Percentiles rank a stretch among this genome's conserved stretches.
Conservation (phyloP, 1,140 invertebrate genomes). For the Acromyrmex charruanus region DNA sequence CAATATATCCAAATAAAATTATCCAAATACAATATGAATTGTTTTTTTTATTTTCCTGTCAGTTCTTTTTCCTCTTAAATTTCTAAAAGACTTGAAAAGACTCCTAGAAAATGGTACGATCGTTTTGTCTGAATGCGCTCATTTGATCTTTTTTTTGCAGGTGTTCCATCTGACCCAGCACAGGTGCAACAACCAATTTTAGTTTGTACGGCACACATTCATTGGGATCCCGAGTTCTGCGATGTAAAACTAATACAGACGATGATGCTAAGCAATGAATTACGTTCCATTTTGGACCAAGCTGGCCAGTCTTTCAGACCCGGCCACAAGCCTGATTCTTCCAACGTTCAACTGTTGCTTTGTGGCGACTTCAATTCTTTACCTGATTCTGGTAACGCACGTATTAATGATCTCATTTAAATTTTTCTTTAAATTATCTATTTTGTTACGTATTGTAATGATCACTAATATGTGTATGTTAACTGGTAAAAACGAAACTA, state of each 20-base stretch:
- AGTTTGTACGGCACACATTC: constrained; percentile 99
- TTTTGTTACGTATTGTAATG: not conserved
- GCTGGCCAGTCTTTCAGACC: constrained; percentile 89
- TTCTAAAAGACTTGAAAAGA: not conserved
- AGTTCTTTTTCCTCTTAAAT: not conserved
- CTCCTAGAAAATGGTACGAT: not conserved
- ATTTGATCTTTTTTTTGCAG: constrained; percentile 81
- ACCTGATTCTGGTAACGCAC: constrained; percentile 95
- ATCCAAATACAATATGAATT: not conserved
- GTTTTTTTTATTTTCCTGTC: constrained; percentile 8
- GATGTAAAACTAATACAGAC: constrained; percentile 99
- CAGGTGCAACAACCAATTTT: constrained; percentile 94
- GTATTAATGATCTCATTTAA: not conserved
- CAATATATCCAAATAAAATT: constrained; percentile 14
- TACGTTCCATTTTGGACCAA: constrained; percentile 94
- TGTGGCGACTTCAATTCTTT: constrained; percentile 99
- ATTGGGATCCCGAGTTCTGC: constrained; percentile 99
- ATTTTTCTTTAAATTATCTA: not conserved
- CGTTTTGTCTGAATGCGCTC: not conserved
- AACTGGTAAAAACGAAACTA: constrained; percentile 28
- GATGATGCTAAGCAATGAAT: constrained; percentile 99
- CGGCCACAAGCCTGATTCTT: constrained; percentile 90
- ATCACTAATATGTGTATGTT: not conserved
- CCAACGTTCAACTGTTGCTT: constrained; percentile 96
- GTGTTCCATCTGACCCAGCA: constrained; percentile 91